phyloP scores from a whole-genome alignment of 2,888 invertebrate species.

The Dolomedes plantarius region DNA sequence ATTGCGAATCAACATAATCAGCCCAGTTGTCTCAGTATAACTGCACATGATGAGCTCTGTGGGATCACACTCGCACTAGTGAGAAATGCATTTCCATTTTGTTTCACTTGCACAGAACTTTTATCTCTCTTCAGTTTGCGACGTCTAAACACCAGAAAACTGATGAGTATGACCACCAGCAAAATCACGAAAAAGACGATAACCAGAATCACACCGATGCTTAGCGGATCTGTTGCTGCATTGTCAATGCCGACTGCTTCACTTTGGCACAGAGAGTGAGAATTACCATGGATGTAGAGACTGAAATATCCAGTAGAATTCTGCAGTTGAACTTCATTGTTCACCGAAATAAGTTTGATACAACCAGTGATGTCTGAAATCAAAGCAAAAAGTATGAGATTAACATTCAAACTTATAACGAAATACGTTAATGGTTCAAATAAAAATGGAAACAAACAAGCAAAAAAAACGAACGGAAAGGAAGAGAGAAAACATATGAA shows the following conservation, averaged over 20 bases:
- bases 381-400: too few relatives aligned
- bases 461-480: too few relatives aligned
- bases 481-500: too few relatives aligned
- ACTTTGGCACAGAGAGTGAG: conserved; percentile 85
- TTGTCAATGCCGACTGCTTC: conserved; percentile 84
- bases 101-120: conserved; percentile 72
- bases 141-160: conserved; percentile 93
- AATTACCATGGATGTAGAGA: conserved; percentile 81
- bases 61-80: conserved; percentile 74
- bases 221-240: conserved; percentile 89
- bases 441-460: too few relatives aligned
- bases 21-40: conserved; percentile 72
- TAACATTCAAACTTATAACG: too few relatives aligned
- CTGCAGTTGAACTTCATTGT: conserved; percentile 92
- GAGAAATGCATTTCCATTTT: conserved; percentile 82
- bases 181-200: conserved; percentile 95
- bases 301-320: conserved; percentile 84
- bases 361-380: conserved; percentile 86
- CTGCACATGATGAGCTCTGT: conserved; percentile 65
- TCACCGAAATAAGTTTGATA: conserved; percentile 90
- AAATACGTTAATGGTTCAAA: too few relatives aligned
- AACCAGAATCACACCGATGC: conserved; percentile 93
- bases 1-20: conserved; percentile 79
- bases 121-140: conserved; percentile 85
- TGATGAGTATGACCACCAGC: conserved; percentile 90